Base-by-base conservation (phyloP, 2,113 vertebrate species). In the Ia io region DNA sequence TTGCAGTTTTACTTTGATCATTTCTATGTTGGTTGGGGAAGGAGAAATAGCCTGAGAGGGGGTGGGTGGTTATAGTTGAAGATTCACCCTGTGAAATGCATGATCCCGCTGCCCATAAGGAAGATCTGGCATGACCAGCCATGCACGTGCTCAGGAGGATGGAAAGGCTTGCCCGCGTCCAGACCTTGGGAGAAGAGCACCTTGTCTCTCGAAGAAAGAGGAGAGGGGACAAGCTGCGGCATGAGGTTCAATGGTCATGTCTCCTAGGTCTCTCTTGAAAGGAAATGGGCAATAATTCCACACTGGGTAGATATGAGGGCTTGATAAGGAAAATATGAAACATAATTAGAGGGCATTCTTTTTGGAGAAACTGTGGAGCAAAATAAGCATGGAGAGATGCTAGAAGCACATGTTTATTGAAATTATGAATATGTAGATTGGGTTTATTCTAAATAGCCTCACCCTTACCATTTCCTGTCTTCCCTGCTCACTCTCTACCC, bases 401-500 rank as follows among this genome's bases (percentile, higher is more conserved):
- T 22, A 28, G 67, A 69, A 93, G 5, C 47, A 44, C 25, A 5
- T 28, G 9, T 18, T 61, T 63, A 47, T 12, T 88, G 30, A 69
- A 78, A 78, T 85, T 56, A 13, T 69, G 17, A 86, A 20, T 42
- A 69, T 12, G 28, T 14, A 88, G 17, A 22, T 78, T 67, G 25
- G 56, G 32, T 47, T 91, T 91, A 59, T 86, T 83, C 59, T 92
- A 83, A 83, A 61, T n/a, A 80, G 42, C 7, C 25, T 82, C 40
- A 53, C 18, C 23, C 47, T 85, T 74, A 71, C 23, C 12, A 74
- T 83, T 71, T 59, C 56, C 78, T 78, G 42, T 42, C 47, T 77
- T 49, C 14, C 13, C 17, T 74, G 35, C 18, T 88, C 12, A 25
- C 12, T 32, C 6, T 13, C 5, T 11, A 51, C 40, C 65, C 63